Evolutionary conservation across 2,797 vertebrate genomes (phyloP).

Genomic region (Amblyopsis hoosieri): DNA sequence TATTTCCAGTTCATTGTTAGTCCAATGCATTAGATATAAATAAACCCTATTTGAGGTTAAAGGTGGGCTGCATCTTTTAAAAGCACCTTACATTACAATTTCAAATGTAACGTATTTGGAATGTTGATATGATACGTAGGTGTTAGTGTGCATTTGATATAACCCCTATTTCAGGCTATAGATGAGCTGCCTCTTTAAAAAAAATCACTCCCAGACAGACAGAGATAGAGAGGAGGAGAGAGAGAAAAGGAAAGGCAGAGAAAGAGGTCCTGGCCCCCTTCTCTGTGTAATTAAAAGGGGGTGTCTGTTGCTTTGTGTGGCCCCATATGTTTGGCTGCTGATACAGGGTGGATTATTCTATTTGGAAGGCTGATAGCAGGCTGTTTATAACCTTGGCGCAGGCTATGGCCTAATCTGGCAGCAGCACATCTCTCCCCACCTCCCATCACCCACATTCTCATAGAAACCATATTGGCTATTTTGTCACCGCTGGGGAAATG

Average conservation of each 20-base stretch:
- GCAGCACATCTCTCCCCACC: conserved; percentile 89
- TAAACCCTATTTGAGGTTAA: conserved; percentile 7
- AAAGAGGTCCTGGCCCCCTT: conserved; percentile 73
- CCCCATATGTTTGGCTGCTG: conserved; percentile 98
- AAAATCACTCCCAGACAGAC: conserved; percentile 33
- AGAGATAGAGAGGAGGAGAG: conserved; percentile 26
- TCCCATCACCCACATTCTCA: conserved; percentile 72
- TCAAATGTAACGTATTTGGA: background rate
- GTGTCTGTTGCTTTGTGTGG: conserved; percentile 95
- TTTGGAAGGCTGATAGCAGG: conserved; percentile 96
- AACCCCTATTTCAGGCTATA: conserved; percentile 6
- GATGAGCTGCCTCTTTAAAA: conserved; percentile 11
- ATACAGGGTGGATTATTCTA: conserved; percentile 99
- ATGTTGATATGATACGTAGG: conserved; percentile 1
- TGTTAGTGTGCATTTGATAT: background rate
- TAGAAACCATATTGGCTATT: conserved; percentile 60
- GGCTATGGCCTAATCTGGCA: conserved; percentile 95
- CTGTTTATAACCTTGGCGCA: conserved; percentile 99
- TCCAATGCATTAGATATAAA: background rate
- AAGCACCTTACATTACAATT: conserved; percentile 7
- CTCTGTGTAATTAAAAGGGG: conserved; percentile 97
- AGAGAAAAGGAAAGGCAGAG: conserved; percentile 24
- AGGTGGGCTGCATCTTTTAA: conserved; percentile 8
- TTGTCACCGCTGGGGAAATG: conserved; percentile 44
- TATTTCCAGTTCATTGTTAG: background rate